Base-by-base conservation (phyloP, 2,888 invertebrate genomes). In the Parthenolecanium corni region DNA sequence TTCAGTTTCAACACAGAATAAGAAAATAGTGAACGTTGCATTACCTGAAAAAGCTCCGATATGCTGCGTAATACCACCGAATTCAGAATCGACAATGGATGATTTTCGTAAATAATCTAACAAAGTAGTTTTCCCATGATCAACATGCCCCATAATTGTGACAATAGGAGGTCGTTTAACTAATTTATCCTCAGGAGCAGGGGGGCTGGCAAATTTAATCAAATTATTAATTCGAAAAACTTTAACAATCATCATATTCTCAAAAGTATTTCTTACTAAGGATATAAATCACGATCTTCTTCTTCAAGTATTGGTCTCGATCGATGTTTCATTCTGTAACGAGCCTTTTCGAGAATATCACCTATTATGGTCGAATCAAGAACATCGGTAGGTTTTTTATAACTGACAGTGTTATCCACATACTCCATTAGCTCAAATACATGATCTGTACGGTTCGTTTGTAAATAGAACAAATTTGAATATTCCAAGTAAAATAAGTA, bases 71-170 rank as follows among this genome's bases (percentile, higher is more conserved):
- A 98, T 98, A 18, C 98, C 98, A 1, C 98, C 98, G 73, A 93
- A 95, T 77, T 99, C 98, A 38, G 84, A 80, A 40, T 86, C 85
- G 0, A 92, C 96, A 2, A 97, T 85, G 42, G 85, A 80, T 0
- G 93, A 85, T 67, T 92, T 82, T 56, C 96, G 76, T 31, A 97
- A 74, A 0, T 89, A 79, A 75, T 97, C 97, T 4, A 98, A 76
- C 3, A 99, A 77, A 0, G 97, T 97, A 2, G 98, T 98, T 79
- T 98, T 97, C 3, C 98, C 98, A 76, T 98, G 98, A 79, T 98
- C 98, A 1, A 98, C 96, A 74, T 99, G 98, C 0, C 98, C 98
- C 97, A 98, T 98, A 52, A 99, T 90, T 4, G 97, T 94, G 0
- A 96, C 94, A 1, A 98, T 89, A 0, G 98, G 94, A 14, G 92